Conservation (phyloP, 1,140 invertebrate genomes). For the Neotoxoptera formosana region DNA sequence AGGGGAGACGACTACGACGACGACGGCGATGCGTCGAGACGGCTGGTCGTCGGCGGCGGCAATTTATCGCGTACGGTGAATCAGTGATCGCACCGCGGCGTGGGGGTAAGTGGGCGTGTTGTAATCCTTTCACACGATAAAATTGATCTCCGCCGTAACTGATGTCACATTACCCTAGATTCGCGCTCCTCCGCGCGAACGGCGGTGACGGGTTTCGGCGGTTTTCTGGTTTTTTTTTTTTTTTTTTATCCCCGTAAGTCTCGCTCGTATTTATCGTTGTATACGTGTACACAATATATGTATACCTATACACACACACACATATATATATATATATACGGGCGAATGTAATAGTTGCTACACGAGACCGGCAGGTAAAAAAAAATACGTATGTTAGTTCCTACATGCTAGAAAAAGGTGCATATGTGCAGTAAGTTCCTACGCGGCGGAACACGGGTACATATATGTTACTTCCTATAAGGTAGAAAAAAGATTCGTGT, state of each 20-base stretch:
- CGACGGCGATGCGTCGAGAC: conserved; percentile 19
- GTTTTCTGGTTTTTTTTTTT: neutral
- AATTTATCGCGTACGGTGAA: conserved; percentile 51
- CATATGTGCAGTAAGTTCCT: too few relatives aligned
- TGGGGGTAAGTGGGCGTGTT: conserved; percentile 57
- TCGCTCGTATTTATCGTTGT: neutral
- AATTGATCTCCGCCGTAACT: conserved; percentile 50
- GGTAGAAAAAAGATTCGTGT: too few relatives aligned
- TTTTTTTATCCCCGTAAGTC: too few relatives aligned
- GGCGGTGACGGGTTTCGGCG: neutral
- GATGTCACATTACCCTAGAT: conserved; percentile 56
- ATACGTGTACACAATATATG: too few relatives aligned
- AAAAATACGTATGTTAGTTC: too few relatives aligned
- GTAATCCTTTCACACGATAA: conserved; percentile 53
- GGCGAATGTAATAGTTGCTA: too few relatives aligned
- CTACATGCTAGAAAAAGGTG: too few relatives aligned
- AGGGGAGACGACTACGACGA: neutral
- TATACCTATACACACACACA: too few relatives aligned
- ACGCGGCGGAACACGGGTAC: too few relatives aligned
- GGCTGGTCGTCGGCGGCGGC: neutral
- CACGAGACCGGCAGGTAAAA: too few relatives aligned
- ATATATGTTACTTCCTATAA: too few relatives aligned
- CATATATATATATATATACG: too few relatives aligned
- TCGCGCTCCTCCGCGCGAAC: neutral
- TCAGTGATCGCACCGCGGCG: conserved; percentile 33